Conservation (phyloP, 2,888 invertebrate genomes). For the Apotomis betuletana region DNA sequence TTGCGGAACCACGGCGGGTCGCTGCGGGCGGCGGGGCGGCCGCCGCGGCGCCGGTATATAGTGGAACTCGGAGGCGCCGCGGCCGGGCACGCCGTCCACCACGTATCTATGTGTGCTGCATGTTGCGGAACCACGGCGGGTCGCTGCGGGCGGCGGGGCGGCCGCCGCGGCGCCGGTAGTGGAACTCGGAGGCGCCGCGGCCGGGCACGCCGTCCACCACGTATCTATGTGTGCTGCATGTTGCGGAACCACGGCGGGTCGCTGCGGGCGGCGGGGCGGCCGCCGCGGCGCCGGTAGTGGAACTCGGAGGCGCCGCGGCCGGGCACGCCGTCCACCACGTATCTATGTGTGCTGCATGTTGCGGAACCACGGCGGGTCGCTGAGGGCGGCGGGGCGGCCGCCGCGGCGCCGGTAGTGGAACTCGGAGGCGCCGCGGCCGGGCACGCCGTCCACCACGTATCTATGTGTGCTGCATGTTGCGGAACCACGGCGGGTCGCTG, state of each 20-base stretch:
- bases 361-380: conserved; percentile 84
- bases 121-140: too few species aligned
- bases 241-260: conserved; percentile 85
- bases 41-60: conserved; percentile 84
- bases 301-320: conserved; percentile 90
- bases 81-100: conserved; percentile 86
- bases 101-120: too few species aligned
- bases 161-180: conserved; percentile 87
- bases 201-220: conserved; percentile 86
- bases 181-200: conserved; percentile 88
- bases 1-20: conserved; percentile 85
- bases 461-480: conserved; percentile 67
- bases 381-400: conserved; percentile 77
- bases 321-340: conserved; percentile 83
- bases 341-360: conserved; percentile 64
- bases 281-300: conserved; percentile 85
- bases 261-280: conserved; percentile 74
- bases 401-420: conserved; percentile 86
- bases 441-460: conserved; percentile 82
- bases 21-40: conserved; percentile 74
- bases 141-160: too few species aligned
- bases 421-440: conserved; percentile 88
- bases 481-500: conserved; percentile 84
- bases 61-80: conserved; percentile 89
- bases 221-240: conserved; percentile 61